Evolutionary conservation across 2,113 vertebrate genomes (phyloP).

Genomic region (Eulemur rufifrons): DNA sequence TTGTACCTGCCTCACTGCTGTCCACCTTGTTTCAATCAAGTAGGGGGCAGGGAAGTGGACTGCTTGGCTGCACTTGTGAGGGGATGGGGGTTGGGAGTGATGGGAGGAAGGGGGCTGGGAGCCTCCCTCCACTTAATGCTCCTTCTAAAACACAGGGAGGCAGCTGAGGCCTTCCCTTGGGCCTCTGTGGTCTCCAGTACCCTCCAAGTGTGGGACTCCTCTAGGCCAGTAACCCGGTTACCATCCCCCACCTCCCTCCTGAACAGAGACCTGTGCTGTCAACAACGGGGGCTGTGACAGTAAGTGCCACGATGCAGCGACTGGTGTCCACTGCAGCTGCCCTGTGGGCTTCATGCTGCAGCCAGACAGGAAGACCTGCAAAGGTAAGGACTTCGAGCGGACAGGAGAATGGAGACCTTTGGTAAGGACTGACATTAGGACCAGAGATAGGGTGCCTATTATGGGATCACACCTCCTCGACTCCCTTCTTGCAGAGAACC

Average conservation of each 20-base stretch:
- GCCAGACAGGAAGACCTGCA: constrained; percentile 96
- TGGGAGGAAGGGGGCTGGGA: constrained; percentile 1
- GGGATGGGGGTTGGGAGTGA: constrained; percentile 37
- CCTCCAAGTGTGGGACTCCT: not conserved
- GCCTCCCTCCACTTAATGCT: constrained; percentile 25
- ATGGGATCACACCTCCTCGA: not conserved
- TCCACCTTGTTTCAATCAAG: constrained; percentile 78
- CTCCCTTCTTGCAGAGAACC: not conserved
- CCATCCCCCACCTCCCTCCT: constrained; percentile 34
- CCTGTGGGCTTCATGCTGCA: constrained; percentile 98
- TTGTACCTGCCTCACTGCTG: constrained; percentile 78
- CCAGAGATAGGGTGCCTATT: not conserved
- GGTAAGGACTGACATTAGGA: not conserved
- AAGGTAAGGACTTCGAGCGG: constrained; percentile 86
- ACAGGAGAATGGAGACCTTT: fast-evolving
- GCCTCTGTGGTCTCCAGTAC: not conserved
- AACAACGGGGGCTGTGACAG: constrained; percentile 99
- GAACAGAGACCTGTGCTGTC: constrained; percentile 95
- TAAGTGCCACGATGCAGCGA: constrained; percentile 95
- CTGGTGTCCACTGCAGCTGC: constrained; percentile 97
- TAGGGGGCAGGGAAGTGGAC: constrained; percentile 70
- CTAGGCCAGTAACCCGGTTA: not conserved
- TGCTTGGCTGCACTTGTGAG: constrained; percentile 61
- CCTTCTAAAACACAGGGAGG: not conserved
- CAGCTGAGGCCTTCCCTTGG: not conserved